Base-by-base conservation (phyloP, 2,113 vertebrate species). In the Leucopsar rothschildi region DNA sequence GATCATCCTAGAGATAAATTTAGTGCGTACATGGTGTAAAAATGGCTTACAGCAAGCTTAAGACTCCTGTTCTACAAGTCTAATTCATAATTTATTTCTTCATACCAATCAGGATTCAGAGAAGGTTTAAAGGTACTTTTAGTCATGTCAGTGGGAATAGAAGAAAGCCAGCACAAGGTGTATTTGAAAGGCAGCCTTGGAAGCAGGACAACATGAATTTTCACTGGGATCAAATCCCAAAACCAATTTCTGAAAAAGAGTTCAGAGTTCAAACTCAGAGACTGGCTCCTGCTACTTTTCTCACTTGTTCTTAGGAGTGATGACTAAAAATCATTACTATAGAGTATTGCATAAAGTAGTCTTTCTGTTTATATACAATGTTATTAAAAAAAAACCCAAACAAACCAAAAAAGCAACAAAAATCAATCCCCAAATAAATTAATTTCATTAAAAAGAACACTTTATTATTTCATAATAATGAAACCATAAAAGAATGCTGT, bases 141-240 rank as follows among this genome's bases (percentile, higher is more conserved):
- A 85, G 70, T 83, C 56, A 55, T 60, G 47, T 73, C 80, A 83
- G 53, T 12, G 12, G 35, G 31, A 90, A 50, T 4, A 86, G 66
- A 91, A n/a, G 24, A 73, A 93, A 90, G 81, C 24, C 52, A 86
- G 53, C 52, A 86, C 28, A 68, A 92, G 65, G 78, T 92, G 60
- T 39, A 66, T 66, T 73, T 13, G 6, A 92, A 93, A 86, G 29
- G 42, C 69, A 81, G n/a, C 56, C 47, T 82, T 90, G 71, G 82
- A 90, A 94, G 45, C 31, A 72, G 57, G 75, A 83, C 60, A 63
- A 57, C 5, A 59, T 57, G 71, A 96, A 89, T 89, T 80, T 91
- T 92, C 84, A 80, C 52, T 56, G 39, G 35, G 53, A 86, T 75
- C 35, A 88, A 91, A 89, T 87, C 84, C 89, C 82, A 89, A 93